Evolutionary conservation across 2,888 invertebrate genomes (phyloP), one percentile per base, ranked within the genome.

Genomic region (Drosophila phalerata): DNA sequence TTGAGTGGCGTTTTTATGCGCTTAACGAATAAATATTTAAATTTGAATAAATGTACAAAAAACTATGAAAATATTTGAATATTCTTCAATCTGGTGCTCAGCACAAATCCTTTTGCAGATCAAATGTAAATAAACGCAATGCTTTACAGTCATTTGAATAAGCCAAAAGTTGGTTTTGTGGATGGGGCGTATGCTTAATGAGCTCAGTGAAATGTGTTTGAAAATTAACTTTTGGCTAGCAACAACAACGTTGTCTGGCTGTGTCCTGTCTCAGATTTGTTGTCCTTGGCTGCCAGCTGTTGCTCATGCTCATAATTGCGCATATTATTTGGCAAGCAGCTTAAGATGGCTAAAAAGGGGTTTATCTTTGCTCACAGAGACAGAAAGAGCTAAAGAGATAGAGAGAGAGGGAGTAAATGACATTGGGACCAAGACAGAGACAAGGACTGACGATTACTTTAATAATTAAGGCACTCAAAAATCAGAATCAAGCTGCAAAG

Each of bases 151-250:
- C 62, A 85, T 85, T 87, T 85, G 65, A 69, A 69, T 85, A 67
- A 67, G 60, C 55, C 45, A 49, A 63, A 67, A 53, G 75, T 53
- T 63, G 47, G 22, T 32, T n/a, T 9, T 11, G 42, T 30, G 43
- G 49, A 22, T 30, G 40, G 38, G 61, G 57, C 53, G 62, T 56
- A 56, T 69, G 76, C 68, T 65, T 79, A 83, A 87, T 85, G 88
- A 79, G 82, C 82, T 87, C 73, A 69, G 69, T 60, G 68, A 79
- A 85, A 85, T 87, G 88, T 85, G 64, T 76, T 76, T 81, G 76
- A 64, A 87, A 85, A 83, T 83, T 87, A 87, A 83, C 82, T 82
- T 69, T 69, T 45, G 57, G 57, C 66, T 58, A 72, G 66, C 57
- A 42, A 65, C 60, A 42, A 56, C 45, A 48, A 48, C 42, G 63